Evolutionary conservation across 2,797 vertebrate species (phyloP), one percentile per base, ranked within the genome.

Genomic region (Dendrocincla fuliginosa): DNA sequence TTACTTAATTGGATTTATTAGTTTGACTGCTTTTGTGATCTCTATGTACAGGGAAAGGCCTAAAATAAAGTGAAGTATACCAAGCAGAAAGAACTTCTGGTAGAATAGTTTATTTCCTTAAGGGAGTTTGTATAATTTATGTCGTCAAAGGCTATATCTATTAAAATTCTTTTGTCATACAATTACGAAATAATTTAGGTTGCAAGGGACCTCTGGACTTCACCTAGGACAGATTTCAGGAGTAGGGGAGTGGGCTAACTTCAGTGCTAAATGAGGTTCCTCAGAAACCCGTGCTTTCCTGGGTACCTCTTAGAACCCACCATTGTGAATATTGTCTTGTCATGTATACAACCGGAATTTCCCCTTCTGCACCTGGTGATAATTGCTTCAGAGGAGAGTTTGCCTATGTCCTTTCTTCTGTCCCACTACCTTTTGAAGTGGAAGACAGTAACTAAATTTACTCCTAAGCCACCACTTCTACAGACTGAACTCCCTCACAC

Each of bases 191-290:
- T 33, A 69, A 47, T 67, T 87, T 50, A 23, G 4, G 2, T 52
- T 42, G n/a, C 42, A 82, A 89, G 7, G 9, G 3, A 52, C 13
- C 28, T 78, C 27, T 87, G 69, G 12, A 55, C 12, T 60, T 65
- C 50, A 33, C 25, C 30, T 65, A 41, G 42, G 27, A 7, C 47
- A 55, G 13, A 30, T 59, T 81, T n/a, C 60, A 86, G 53, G n/a
- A 69, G 11, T n/a, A 75, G n/a, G 0, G 1, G 5, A n/a, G 14
- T 68, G 22, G 27, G 16, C 5, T 42, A 42, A 35, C 24, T 27
- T 70, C 35, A 39, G 0, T 0, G 4, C 6, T 90, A 55, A 68
- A 67, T 35, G 20, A 50, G 6, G 17, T 71, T 81, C 30, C 27
- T 78, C 61, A 57, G 79, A 80, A 90, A 5, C 28, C 65, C 69